Base-by-base conservation (phyloP, 53 echinoderm and acorn worm genomes). In the Arbacia lixula region DNA sequence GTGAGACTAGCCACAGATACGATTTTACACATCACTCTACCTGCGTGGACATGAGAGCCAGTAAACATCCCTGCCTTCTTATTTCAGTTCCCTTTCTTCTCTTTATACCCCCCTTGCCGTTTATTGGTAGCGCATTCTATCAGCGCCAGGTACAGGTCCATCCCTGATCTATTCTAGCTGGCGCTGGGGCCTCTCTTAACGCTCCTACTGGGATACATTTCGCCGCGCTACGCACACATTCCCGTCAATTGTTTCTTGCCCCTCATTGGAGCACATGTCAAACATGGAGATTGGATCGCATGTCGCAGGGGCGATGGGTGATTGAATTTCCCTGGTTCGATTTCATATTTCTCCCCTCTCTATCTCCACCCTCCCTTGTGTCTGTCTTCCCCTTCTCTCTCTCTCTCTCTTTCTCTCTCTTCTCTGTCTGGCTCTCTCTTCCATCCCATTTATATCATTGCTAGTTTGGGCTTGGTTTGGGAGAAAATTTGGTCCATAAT, bases 291-390 rank as follows among this genome's bases (percentile, higher is more conserved):
- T 74, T 74, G 74, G 74, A 27, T 25, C n/a, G 19, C 33, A 52
- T 33, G 33, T 74, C 31, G 53, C 51, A 21, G 49, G 58, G 58
- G 5, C 17, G 32, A 14, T 12, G 21, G 33, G 52, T 74, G 74
- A 74, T 74, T 74, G 51, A 74, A 74, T 74, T 74, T 74, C 74
- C 33, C 19, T 46, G 74, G 52, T 74, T 74, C 49, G 74, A 74
- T 74, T 74, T 74, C 74, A 74, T 74, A 74, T 74, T 74, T 74
- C 74, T 74, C 11, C 52, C 11, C 52, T 26, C 52, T 53, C 74
- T 67, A 22, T 38, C 67, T 53, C 34, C 53, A 12, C 17, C 1
- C 28, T 14, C 1, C 28, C 17, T 32, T n/a, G 49, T 73, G 51
- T 32, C 53, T 6, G 51, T 57, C 58, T 74, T 53, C 74, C 74